A percentile compares a stretch with the other conserved stretches of the same genome.
Evolutionary conservation across 1,140 invertebrate species (phyloP).

Genomic region (Halesus radiatus): DNA sequence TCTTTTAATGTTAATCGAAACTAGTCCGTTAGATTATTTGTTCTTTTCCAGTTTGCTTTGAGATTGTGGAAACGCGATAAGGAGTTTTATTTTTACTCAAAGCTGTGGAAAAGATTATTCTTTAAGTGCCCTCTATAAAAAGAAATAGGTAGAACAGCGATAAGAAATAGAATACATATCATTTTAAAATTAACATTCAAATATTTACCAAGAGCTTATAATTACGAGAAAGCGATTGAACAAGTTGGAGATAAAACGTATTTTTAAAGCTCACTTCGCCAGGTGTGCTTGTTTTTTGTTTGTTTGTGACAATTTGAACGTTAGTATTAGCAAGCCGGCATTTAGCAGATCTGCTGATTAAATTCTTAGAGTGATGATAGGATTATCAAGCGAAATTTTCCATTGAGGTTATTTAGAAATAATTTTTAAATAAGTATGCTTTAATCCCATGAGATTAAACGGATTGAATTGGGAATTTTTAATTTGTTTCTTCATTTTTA

Average conservation of each 20-base stretch:
- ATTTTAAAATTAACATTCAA: background rate
- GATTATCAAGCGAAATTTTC: no score
- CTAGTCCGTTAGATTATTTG: background rate
- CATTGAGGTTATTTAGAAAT: no score
- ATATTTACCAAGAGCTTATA: background rate
- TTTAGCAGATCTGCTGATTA: background rate
- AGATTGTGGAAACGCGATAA: constrained; percentile 26
- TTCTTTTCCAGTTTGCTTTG: constrained; percentile 10
- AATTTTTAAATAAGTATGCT: no score
- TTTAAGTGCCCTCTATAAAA: background rate
- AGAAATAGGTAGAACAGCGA: background rate
- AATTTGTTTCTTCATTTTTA: no score
- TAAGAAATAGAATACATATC: background rate
- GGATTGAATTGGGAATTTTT: no score
- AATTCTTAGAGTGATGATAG: background rate
- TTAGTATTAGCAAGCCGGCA: background rate
- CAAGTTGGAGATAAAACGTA: background rate
- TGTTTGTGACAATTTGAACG: background rate
- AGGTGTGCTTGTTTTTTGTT: constrained; percentile 4
- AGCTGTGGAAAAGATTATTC: background rate
- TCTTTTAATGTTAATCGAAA: background rate
- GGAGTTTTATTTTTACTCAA: background rate
- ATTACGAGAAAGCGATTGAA: background rate
- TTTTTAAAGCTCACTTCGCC: background rate
- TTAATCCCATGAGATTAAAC: no score